Conservation (phyloP, 2,113 vertebrate genomes). For the Cebus imitator region DNA sequence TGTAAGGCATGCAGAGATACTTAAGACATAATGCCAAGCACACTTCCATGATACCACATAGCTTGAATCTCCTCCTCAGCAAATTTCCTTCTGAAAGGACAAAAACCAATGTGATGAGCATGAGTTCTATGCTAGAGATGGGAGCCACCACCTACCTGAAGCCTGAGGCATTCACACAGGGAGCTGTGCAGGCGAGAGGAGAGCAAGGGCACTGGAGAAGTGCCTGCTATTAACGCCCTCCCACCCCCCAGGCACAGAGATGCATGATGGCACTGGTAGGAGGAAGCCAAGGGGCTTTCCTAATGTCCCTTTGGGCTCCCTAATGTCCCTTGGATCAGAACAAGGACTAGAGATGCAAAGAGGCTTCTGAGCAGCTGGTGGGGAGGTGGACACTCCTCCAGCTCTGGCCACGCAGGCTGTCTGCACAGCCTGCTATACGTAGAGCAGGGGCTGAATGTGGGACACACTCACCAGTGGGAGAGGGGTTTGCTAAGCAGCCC, state of each 20-base stretch:
- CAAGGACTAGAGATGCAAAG: background rate
- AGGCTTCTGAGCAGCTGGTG: background rate
- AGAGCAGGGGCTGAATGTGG: background rate
- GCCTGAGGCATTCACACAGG: background rate
- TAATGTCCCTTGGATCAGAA: background rate
- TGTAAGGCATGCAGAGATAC: background rate
- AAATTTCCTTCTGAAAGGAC: background rate
- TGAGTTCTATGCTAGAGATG: background rate
- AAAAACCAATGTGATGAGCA: background rate
- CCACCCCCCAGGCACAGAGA: background rate
- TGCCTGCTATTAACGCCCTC: no score
- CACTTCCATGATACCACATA: background rate
- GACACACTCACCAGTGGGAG: background rate
- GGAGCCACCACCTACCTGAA: background rate
- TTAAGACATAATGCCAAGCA: background rate
- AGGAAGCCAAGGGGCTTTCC: background rate
- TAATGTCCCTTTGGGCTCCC: background rate
- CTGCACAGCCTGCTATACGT: background rate
- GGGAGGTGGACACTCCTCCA: background rate
- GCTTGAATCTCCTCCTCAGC: background rate
- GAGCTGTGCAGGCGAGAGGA: background rate
- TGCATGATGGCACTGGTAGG: no score
- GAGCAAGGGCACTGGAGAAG: background rate
- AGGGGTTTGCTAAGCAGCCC: background rate
- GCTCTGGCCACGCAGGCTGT: background rate